Base-by-base conservation (phyloP, 2,888 invertebrate species). In the Pimpla rufipes region DNA sequence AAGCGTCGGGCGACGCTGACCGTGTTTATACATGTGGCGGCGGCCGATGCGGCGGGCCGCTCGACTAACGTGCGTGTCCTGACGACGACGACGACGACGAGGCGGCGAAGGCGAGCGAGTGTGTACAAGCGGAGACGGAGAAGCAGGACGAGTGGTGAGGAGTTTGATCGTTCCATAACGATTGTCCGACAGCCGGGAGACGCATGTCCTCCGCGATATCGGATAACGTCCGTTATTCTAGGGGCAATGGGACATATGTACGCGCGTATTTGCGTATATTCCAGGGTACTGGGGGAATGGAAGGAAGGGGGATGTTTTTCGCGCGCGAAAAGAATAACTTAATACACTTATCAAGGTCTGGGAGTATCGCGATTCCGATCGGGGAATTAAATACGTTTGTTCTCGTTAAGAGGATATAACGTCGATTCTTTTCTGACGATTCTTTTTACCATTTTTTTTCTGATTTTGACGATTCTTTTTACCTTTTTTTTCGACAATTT, bases 121-220 rank as follows among this genome's bases (percentile, higher is more conserved):
- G 62, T 16, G 59, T 29, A 57, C 13, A 57, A 37, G 18, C 62
- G 21, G 45, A 0, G 42, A 45, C 37, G 62, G 37, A 16, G n/a
- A 10, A 59, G 29, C 16, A 2, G 11, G n/a, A 29, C 23, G 42
- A 55, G n/a, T n/a, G 55, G 42, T 55, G 71, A 71, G n/a, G 45
- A 73, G 73, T 73, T 73, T 73, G 73, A 73, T 73, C 73, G 73
- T 73, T 73, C 73, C 47, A 73, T 73, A 73, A 73, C 73, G 73
- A 73, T 73, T 59, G 73, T 59, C 73, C 73, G 73, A 73, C 73
- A 73, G 73, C 73, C 73, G 47, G 59, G 73, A 59, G 45, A 73
- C 73, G 73, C 35, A 18, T 73, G 59, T 47, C 73, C 45, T 73
- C 45, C 29, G 59, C 16, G 45, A 59, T 59, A 45, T 73, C 45